Evolutionary conservation across 2,113 vertebrate species (phyloP), one percentile per base, ranked within the genome.

Genomic region (Rhinopomastus cyanomelas): DNA sequence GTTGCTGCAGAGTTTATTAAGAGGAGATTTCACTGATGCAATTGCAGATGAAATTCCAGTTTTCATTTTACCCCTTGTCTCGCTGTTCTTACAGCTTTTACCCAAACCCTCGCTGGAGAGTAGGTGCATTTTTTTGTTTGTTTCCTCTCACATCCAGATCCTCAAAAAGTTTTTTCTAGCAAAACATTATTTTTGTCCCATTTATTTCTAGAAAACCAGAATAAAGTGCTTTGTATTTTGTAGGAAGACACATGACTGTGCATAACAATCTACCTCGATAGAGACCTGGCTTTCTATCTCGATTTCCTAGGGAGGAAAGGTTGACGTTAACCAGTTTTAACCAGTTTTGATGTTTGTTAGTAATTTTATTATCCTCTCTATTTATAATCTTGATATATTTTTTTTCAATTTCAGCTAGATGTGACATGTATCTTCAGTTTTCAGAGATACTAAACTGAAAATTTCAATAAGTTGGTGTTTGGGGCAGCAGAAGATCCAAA

Each of bases 41-140:
- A 68, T 79, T 81, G 49, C 69, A 59, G 46, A 84, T 56, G 61
- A 88, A 57, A 79, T 92, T 69, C 65, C 80, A 19, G 19, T 62
- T 86, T 86, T 90, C n/a, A 20, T 86, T 84, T 88, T 44, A 30
- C 20, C 7, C n/a, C 8, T 59, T 67, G 23, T 60, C 32, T 84
- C 57, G 60, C 1, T 60, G 23, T 37, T 77, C 0, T 0, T 49
- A 9, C 3, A 22, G 67, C 27, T 71, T 81, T 81, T 61, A 68
- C 6, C 6, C 48, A 66, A 73, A 66, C 2, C 52, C 17, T 53
- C 14, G 62, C 34, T 39, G 15, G 22, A 8, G 56, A 74, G 12
- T 3, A 1, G 37, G 32, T 71, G 16, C 6, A 3, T 61, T 89
- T 81, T 64, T n/a, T 15, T n/a, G n/a, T 80, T 79, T 18, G 6